Conservation (phyloP, 2,888 invertebrate species). For the Apamea epomidion region DNA sequence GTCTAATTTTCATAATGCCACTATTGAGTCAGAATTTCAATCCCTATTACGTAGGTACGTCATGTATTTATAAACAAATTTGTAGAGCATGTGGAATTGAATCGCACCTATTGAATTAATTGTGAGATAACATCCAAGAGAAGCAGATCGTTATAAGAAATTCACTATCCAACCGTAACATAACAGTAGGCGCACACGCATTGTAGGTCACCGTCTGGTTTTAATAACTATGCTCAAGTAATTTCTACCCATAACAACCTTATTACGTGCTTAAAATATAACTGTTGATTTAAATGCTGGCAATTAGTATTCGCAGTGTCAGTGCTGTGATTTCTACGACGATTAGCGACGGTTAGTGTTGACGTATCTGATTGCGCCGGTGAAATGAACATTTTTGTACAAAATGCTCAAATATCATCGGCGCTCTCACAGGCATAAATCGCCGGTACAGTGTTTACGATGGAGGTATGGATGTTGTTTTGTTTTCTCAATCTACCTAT, state of each 20-base stretch:
- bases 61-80: conserved; percentile 51
- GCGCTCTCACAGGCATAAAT: conserved; percentile 88
- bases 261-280: conserved; percentile 71
- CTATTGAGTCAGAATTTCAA: conserved; percentile 36
- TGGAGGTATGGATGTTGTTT: conserved; percentile 82
- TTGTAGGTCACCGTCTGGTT: conserved; percentile 68
- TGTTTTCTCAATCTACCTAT: conserved; percentile 4
- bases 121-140: conserved; percentile 54
- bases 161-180: conserved; percentile 68
- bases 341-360: conserved; percentile 71
- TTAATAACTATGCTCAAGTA: conserved; percentile 69
- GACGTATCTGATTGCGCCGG: conserved; percentile 71
- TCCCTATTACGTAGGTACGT: conserved; percentile 27
- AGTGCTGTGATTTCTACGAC: conserved; percentile 71
- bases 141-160: conserved; percentile 58
- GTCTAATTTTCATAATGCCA: conserved; percentile 37
- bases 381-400: conserved; percentile 89
- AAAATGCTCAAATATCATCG: conserved; percentile 91
- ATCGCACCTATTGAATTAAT: conserved; percentile 45
- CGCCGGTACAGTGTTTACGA: conserved; percentile 88
- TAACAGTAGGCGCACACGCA: conserved; percentile 68
- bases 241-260: conserved; percentile 64
- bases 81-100: conserved; percentile 18
- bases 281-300: conserved; percentile 69
- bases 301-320: conserved; percentile 69